Conservation (phyloP, 2,113 vertebrate genomes). For the Gallinago paraguaiae region DNA sequence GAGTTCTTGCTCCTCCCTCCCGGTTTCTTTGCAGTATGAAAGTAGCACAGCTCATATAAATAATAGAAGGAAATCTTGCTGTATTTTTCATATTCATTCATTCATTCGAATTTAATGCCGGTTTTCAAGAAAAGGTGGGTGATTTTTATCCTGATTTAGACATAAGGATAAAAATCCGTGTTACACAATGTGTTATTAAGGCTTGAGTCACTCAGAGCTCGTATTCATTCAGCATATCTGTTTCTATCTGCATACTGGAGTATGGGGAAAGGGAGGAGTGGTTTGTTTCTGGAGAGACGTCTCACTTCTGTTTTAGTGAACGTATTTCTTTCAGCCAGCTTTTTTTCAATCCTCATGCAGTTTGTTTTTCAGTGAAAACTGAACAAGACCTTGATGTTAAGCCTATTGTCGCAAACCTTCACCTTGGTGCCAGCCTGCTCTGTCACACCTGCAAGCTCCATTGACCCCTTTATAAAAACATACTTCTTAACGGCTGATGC, state of each 20-base stretch:
- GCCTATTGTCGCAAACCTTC: neutral
- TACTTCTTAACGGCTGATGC: neutral
- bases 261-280: neutral
- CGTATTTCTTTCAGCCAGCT: neutral
- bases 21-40: neutral
- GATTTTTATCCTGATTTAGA: slow-evolving; percentile 14
- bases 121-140: neutral
- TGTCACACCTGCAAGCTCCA: neutral
- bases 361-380: neutral
- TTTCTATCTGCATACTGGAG: neutral
- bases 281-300: neutral
- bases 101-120: neutral
- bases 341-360: neutral
- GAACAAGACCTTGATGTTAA: neutral
- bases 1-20: neutral
- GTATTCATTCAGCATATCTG: neutral
- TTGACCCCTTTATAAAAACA: neutral
- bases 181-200: neutral
- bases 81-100: fast-evolving
- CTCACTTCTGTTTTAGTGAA: neutral
- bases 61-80: neutral
- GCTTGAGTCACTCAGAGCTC: slow-evolving; percentile 6
- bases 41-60: neutral
- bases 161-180: neutral
- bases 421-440: neutral